Conservation (phyloP, 1,140 invertebrate genomes). For the Drosophila lacteicornis region DNA sequence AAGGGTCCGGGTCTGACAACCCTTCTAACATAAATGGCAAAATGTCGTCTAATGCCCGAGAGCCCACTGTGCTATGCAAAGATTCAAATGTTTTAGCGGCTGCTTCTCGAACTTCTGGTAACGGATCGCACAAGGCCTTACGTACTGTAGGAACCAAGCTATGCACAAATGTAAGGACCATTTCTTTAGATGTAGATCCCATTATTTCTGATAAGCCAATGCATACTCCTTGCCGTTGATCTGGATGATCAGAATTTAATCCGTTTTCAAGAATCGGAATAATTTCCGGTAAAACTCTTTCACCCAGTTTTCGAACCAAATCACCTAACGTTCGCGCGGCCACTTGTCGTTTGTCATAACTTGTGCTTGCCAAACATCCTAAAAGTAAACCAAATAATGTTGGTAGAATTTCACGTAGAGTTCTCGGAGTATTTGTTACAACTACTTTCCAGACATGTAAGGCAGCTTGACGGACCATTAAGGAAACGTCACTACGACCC, state of each 20-base stretch:
- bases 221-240: constrained; percentile 98
- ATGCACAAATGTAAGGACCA: constrained; percentile 97
- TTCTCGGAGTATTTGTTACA: constrained; percentile 98
- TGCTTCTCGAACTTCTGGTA: constrained; percentile 96
- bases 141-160: constrained; percentile 98
- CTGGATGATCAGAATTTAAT: constrained; percentile 94
- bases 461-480: constrained; percentile 98
- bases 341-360: constrained; percentile 97
- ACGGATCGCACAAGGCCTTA: constrained; percentile 96
- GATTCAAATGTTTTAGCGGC: constrained; percentile 98
- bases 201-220: constrained; percentile 99
- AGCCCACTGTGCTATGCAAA: constrained; percentile 97
- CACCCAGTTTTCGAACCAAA: constrained; percentile 98
- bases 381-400: constrained; percentile 96
- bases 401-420: constrained; percentile 97
- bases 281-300: constrained; percentile 98
- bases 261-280: constrained; percentile 98
- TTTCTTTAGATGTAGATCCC: constrained; percentile 97
- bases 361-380: constrained; percentile 97
- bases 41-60: constrained; percentile 98
- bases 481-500: constrained; percentile 97
- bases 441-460: constrained; percentile 99
- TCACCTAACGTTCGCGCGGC: constrained; percentile 98
- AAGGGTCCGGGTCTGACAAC: constrained; percentile 91
- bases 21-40: constrained; percentile 95